Evolutionary conservation across 2,888 invertebrate genomes (phyloP).

Genomic region (Choreutis nemorana): DNA sequence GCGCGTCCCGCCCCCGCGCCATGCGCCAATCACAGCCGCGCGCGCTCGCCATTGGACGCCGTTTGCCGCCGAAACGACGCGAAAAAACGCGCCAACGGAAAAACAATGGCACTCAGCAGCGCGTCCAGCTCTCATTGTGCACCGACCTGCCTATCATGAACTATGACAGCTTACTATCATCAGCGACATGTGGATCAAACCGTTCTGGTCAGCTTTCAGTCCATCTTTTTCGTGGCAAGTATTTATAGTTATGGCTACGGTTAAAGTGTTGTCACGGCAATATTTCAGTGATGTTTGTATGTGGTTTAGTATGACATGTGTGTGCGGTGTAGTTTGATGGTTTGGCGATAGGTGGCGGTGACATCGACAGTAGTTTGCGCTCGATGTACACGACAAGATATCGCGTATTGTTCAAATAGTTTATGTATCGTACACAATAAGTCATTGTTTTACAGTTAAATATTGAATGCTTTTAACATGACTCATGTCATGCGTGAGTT

Average conservation of each 20-base stretch:
- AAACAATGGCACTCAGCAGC: constrained; percentile 56
- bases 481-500: too few relatives aligned
- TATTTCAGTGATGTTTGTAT: too few relatives aligned
- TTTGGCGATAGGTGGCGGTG: constrained; percentile 2
- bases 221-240: too few relatives aligned
- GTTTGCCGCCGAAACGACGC: constrained; percentile 24
- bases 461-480: too few relatives aligned
- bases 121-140: constrained; percentile 30
- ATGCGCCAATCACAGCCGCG: constrained; percentile 31
- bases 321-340: neutral
- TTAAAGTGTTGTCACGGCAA: too few relatives aligned
- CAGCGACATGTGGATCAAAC: constrained; percentile 1
- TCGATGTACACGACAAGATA: too few relatives aligned
- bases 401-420: too few relatives aligned
- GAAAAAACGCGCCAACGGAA: constrained; percentile 37
- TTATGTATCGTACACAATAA: too few relatives aligned
- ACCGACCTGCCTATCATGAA: constrained; percentile 16
- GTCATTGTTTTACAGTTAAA: too few relatives aligned
- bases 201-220: too few relatives aligned
- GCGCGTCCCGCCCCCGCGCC: constrained; percentile 28
- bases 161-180: constrained; percentile 6
- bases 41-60: constrained; percentile 33
- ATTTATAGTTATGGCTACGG: too few relatives aligned
- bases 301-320: constrained; percentile 4
- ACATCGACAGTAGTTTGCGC: too few relatives aligned